Base-by-base conservation (phyloP, 2,888 invertebrate species). In the Lepidochrysops patricia region DNA sequence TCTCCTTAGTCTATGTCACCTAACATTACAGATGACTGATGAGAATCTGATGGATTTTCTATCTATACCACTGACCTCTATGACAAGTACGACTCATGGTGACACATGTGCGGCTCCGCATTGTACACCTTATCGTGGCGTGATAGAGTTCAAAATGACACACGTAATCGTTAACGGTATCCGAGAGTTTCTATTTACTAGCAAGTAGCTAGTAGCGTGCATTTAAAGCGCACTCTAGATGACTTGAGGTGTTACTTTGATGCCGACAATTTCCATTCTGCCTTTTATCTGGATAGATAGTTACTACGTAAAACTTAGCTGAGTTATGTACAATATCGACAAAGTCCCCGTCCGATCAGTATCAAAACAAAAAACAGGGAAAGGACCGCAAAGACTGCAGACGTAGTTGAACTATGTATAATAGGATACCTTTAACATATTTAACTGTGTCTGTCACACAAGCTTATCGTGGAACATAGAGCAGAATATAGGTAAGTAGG, bases 11-110 rank as follows among this genome's bases (percentile, higher is more conserved):
- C n/a, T n/a, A 4, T 19, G 43, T 43, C 43, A 43, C 43, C 1
- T 43, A 43, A 43, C 19, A 43, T 7, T 43, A 43, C 19, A 43
- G 43, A 49, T 48, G 58, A 62, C 52, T 52, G 52, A 52, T 52
- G 52, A 52, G 52, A 43, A 43, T 43, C 19, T 43, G 43, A 43
- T 43, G 19, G 43, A 43, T 13, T 43, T 3, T 43, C 7, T 15
- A 15, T 26, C 26, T 52, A 15, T 26, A 9, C 54, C 32, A 54
- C 29, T 54, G 54, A 32, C 54, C 52, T 52, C 52, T 15, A 54
- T 19, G 27, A 54, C 19, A 32, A 54, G 54, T 19, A 12, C 54
- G 9, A 54, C 54, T 54, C 54, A 54, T 32, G 54, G 54, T 54
- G 32, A 54, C 54, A 54, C 15, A 54, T 13, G 15, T 9, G 4